phyloP scores from a whole-genome alignment of 2,797 vertebrate genomes.

The Pseudomugil tenellus region DNA sequence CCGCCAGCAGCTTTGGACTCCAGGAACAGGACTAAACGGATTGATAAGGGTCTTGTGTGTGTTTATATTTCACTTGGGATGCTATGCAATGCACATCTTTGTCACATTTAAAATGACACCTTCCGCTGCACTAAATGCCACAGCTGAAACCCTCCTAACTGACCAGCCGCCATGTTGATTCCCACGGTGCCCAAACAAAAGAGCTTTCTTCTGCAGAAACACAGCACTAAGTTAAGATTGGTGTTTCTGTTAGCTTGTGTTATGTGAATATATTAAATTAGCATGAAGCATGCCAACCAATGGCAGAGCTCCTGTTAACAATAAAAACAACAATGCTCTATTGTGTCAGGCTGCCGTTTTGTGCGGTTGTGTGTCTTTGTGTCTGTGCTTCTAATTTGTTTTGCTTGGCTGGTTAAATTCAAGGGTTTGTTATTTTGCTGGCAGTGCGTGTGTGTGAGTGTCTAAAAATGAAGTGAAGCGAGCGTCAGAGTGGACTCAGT shows the following conservation, averaged over 20 bases:
- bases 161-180: conserved; percentile 68
- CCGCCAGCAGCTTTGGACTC: not conserved
- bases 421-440: conserved; percentile 82
- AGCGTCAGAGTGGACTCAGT: conserved; percentile 65
- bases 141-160: conserved; percentile 13
- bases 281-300: conserved; percentile 73
- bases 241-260: conserved; percentile 49
- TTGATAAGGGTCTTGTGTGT: too few species aligned
- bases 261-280: conserved; percentile 66
- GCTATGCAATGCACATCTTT: too few species aligned
- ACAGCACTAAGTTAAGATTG: conserved; percentile 39
- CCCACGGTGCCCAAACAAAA: conserved; percentile 78
- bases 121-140: too few species aligned
- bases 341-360: conserved; percentile 71
- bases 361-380: conserved; percentile 38
- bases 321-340: conserved; percentile 76
- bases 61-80: too few species aligned
- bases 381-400: conserved; percentile 79
- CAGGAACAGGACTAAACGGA: too few species aligned
- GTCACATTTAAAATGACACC: too few species aligned
- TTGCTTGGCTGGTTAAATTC: conserved; percentile 85
- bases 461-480: conserved; percentile 83
- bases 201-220: conserved; percentile 66
- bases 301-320: conserved; percentile 67
- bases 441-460: conserved; percentile 62